Evolutionary conservation across 2,888 invertebrate species (phyloP), one percentile per base, ranked within the genome.

Genomic region (Oscheius sp.): DNA sequence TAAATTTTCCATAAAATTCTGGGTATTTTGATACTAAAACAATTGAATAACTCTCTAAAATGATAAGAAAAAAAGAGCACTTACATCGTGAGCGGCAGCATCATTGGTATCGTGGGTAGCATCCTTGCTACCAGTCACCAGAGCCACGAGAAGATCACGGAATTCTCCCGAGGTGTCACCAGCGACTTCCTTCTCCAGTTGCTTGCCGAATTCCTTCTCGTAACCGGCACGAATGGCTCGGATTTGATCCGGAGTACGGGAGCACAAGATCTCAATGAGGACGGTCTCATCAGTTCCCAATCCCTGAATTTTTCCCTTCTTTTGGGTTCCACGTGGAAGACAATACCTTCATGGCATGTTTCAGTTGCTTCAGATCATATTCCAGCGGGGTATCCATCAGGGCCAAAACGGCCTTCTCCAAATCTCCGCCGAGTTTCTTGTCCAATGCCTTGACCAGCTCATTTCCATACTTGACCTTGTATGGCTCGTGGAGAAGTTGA

Each of bases 131-230:
- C 88, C 83, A 46, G 86, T 84, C 27, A 88, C 80, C 75, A 89
- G 80, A 35, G 85, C 85, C 18, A 83, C 78, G 9, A 83, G 69
- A 12, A 83, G 70, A 16, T 83, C 83, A 27, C 93, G 93, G 90
- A 96, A 96, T 88, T 93, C 93, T 21, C 96, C 96, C 56, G 94
- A 94, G 3, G 95, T 95, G 89, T 96, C 96, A 63, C 93, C 92
- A 76, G 91, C 76, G 27, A 86, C 69, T 21, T 78, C 81, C 25
- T 75, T 73, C 73, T 80, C 79, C 55, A 83, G 63, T 43, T 73
- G 68, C 72, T 78, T 81, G 56, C 74, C 73, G 76, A 74, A 81
- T 45, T 81, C 75, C 58, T 72, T 69, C 71, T 80, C 79, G 68
- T 81, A 83, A 27, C 76, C 75, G 52, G 80, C 80, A 49, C 80